Evolutionary conservation across 2,888 invertebrate species (phyloP), one percentile per base, ranked within the genome.

Genomic region (Lomographa bimaculata): DNA sequence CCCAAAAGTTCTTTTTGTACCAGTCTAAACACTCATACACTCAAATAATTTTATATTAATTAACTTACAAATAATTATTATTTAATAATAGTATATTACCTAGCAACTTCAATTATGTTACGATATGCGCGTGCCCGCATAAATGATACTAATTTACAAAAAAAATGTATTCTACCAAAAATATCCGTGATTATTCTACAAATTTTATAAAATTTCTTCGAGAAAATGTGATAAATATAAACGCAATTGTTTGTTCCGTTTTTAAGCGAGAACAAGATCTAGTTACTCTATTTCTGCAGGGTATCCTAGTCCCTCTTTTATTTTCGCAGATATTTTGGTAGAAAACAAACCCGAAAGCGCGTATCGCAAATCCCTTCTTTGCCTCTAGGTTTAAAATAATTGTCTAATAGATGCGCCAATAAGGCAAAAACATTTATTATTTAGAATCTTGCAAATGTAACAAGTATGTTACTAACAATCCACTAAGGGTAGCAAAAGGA

Each of bases 1-100:
- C 50, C 61, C 6, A 8, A 58, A 60, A 57, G 52, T 48, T 53
- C 50, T 54, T 50, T 66, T 64, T 69, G 67, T 71, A 70, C 65
- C 64, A 57, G 58, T 63, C 61, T 60, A 56, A 23, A 64, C 64
- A 65, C 50, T 39, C 60, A 58, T 57, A 57, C 62, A 58, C 60
- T 63, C 57, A 57, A 55, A 56, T 51, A 55, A 55, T 54, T 48
- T 51, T 63, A 57, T 54, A 28, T 52, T n/a, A n/a, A n/a, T n/a
- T n/a, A n/a, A n/a, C n/a, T n/a, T n/a, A n/a, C n/a, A n/a, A 44
- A 52, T 61, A 58, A 43, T 51, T 53, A 60, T 59, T 60, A 60
- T 53, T 54, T 60, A 57, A 29, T 54, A 46, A 52, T 60, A 57
- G n/a, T 44, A 52, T 56, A 60, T 59, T 56, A 46, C 50, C 65